Evolutionary conservation across 1,140 invertebrate species (phyloP).

Genomic region (Hypsibius dujardini): DNA sequence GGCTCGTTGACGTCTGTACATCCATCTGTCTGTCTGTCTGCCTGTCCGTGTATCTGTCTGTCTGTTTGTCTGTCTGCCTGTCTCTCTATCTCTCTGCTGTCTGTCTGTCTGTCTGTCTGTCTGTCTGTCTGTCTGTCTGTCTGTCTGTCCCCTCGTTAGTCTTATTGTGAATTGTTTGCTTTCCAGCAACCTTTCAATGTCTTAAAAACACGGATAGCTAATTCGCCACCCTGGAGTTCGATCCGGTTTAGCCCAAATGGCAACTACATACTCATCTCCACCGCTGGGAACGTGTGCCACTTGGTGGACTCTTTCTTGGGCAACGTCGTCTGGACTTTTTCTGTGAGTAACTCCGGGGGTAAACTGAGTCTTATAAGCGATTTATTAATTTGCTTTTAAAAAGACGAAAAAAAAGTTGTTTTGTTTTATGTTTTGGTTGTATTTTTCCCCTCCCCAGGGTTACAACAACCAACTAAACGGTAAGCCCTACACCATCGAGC

Average conservation of each 20-base stretch:
- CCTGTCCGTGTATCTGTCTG: too few species aligned
- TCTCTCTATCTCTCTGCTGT: too few species aligned
- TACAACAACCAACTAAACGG: background rate
- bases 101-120: too few species aligned
- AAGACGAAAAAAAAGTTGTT: too few species aligned
- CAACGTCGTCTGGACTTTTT: background rate
- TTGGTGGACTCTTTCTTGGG: background rate
- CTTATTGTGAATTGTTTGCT: background rate
- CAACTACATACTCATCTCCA: background rate
- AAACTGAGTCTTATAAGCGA: too few species aligned
- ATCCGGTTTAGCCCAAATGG: conserved; percentile 1
- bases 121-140: too few species aligned
- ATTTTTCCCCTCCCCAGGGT: background rate
- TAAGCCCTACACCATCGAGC: conserved; percentile 25
- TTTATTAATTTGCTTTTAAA: too few species aligned
- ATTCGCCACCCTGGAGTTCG: background rate
- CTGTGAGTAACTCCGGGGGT: background rate
- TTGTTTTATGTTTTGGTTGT: background rate
- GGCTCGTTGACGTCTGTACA: too few species aligned
- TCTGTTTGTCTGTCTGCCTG: too few species aligned
- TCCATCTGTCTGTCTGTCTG: too few species aligned
- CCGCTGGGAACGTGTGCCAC: background rate
- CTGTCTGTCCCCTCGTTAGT: too few species aligned
- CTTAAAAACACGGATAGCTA: background rate
- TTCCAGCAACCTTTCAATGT: background rate